These are phyloP conservation scores for Lasiurus borealis DNA, from an alignment of 2,113 vertebrate genomes.

Conservation along the genomic window DNA sequence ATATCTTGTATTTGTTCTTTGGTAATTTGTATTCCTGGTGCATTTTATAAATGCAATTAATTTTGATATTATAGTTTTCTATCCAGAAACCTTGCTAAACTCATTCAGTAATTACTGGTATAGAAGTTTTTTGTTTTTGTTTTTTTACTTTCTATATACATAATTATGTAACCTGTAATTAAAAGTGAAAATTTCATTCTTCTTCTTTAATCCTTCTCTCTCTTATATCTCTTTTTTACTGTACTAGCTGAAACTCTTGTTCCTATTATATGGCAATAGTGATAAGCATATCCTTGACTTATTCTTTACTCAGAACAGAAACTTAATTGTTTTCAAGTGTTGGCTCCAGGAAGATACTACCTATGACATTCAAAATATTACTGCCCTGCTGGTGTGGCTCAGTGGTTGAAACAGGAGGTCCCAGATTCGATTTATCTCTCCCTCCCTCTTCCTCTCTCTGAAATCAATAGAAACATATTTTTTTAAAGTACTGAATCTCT, in stretches of 20 bases:
- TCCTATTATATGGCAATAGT: not conserved
- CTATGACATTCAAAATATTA: not conserved
- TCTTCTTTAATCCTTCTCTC: not conserved
- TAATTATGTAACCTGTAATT: not conserved
- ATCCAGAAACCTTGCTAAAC: not conserved
- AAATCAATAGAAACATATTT: not conserved
- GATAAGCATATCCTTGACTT: not conserved
- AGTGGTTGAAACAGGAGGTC: too few relatives aligned
- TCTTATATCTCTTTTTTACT: not conserved
- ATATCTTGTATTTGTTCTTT: not conserved
- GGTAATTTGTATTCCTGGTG: not conserved
- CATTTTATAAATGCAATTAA: conserved; percentile 30
- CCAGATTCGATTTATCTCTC: too few relatives aligned
- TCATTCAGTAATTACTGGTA: not conserved
- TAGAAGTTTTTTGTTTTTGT: not conserved
- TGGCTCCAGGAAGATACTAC: not conserved
- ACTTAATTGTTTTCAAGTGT: not conserved
- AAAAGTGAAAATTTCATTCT: not conserved
- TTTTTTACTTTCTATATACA: not conserved
- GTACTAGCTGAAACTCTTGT: not conserved
- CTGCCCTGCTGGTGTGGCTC: too few relatives aligned
- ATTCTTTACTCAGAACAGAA: conserved; percentile 32
- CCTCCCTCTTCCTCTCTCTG: not conserved
- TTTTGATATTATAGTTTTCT: not conserved
- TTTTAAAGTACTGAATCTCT: too few relatives aligned